Base-by-base conservation (phyloP, 2,113 vertebrate genomes). In the Centropus unirufus region DNA sequence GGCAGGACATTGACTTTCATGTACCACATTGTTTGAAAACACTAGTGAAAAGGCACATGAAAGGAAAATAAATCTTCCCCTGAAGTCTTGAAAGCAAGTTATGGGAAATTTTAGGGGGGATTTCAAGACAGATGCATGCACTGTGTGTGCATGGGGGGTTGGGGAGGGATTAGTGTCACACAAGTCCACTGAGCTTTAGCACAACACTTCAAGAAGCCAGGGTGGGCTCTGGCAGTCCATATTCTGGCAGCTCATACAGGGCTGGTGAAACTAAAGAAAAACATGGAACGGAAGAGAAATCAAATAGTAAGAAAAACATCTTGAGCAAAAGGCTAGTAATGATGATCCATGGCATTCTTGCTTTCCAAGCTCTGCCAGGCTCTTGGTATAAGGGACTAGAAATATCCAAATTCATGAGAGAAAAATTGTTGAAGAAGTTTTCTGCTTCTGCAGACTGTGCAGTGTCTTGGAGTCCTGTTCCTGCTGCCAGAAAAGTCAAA, bases 51-150 rank as follows among this genome's bases (percentile, higher is more conserved):
- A 93, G 32, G 36, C 74, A 51, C 55, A 49, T 61, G 81, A 95
- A 80, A 46, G 66, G 66, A 75, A 49, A 90, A 79, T 81, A 91
- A 79, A 83, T 91, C 62, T 88, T 88, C 63, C 70, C 61, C 42
- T 76, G 55, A 91, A 78, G 83, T 52, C 77, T 44, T 64, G 62
- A 87, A 89, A 58, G 87, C 74, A 92, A 85, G 49, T 74, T 87
- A 81, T 91, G 74, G 58, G 75, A 95, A 76, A 86, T 92, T 86
- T 78, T 77, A 81, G 83, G 94, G 74, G 74, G 39, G 32, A 69
- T 89, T 83, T 89, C 94, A 95, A 83, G 80, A 83, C 55, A 77
- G 55, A 95, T 94, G 61, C 57, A 16, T 22, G 66, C 14, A 29
- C 20, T 81, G 44, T 26, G 5, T 32, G 26, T 83, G 63, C 14